phyloP scores from a whole-genome alignment of 2,113 vertebrate species.

The Rattus norvegicus region GRCr8 NC_086023.1:122275001-122275500 shows the following conservation, averaged over 20 bases:
- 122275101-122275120: not conserved
- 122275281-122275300: not conserved
- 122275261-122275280: not conserved
- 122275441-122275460: not conserved
- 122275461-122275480: not conserved
- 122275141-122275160: not conserved
- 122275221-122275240: not conserved
- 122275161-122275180: not conserved
- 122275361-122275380: not conserved
- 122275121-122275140: not conserved
- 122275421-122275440: slow-evolving; percentile 3
- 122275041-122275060: not conserved
- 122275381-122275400: slow-evolving; percentile 9
- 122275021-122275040: not conserved
- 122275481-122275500: not conserved
- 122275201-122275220: not conserved
- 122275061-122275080: slow-evolving; percentile 18
- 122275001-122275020: not conserved
- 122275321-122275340: not conserved
- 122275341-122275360: not conserved
- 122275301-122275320: not conserved
- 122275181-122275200: not conserved
- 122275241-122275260: not conserved
- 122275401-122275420: not conserved
- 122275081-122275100: not conserved